A percentile compares a stretch with the other conserved stretches of the same genome.
Conservation (phyloP, 2,113 vertebrate species). For the Atrichornis clamosus region DNA sequence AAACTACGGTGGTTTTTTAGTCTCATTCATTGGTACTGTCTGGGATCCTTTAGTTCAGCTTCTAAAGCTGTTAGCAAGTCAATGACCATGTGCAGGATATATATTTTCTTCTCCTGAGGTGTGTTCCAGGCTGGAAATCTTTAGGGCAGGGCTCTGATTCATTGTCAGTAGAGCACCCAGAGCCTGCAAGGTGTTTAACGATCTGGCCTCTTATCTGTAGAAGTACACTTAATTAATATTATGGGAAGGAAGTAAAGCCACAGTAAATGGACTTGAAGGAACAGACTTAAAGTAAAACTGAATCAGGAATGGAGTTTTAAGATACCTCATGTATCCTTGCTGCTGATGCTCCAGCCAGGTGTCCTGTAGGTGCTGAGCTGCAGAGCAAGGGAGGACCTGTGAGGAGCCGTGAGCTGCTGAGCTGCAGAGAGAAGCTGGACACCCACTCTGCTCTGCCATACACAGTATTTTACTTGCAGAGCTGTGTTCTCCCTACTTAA, state of each 20-base stretch:
- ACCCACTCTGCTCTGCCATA: background rate
- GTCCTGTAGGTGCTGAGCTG: background rate
- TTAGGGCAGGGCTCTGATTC: background rate
- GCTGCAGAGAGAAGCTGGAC: background rate
- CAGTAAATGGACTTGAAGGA: background rate
- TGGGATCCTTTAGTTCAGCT: background rate
- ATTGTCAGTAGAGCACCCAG: background rate
- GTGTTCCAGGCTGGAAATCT: background rate
- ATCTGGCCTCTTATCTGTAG: background rate
- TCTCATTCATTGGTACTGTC: background rate
- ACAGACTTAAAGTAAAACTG: background rate
- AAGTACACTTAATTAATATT: background rate
- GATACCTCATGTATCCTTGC: background rate
- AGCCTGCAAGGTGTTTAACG: background rate
- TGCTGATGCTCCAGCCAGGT: background rate
- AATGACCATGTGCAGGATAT: background rate
- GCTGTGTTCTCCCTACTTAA: background rate
- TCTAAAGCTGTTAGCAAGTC: background rate
- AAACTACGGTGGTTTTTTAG: background rate
- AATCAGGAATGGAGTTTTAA: background rate
- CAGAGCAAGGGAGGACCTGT: background rate
- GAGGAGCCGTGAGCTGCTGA: background rate
- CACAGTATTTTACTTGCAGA: background rate
- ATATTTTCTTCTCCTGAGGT: background rate
- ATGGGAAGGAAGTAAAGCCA: background rate